phyloP scores from a whole-genome alignment of 2,113 vertebrate genomes.

The Micronycteris hirsuta region DNA sequence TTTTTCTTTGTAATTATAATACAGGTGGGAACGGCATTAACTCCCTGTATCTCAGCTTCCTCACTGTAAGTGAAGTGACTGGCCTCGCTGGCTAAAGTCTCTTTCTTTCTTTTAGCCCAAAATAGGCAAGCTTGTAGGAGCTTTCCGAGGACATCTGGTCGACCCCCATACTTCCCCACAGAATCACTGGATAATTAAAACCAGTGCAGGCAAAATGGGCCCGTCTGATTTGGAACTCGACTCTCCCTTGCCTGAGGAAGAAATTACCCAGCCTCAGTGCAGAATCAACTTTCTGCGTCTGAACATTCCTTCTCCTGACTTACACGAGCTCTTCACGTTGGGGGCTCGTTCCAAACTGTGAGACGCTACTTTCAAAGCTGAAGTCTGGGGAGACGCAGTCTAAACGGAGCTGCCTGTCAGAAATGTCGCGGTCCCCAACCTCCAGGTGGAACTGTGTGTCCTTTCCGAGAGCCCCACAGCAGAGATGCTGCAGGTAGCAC shows the following conservation, averaged over 20 bases:
- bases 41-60: not conserved
- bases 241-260: not conserved
- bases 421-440: fast-evolving
- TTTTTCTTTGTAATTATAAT: not conserved
- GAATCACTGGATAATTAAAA: conserved; percentile 16
- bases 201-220: conserved; percentile 3
- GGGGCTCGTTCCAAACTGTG: not conserved
- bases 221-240: not conserved
- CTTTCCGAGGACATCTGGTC: not conserved
- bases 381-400: not conserved
- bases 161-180: not conserved
- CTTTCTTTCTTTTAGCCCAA: not conserved
- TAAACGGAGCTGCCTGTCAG: not conserved
- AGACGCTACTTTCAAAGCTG: too few relatives aligned
- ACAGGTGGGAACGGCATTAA: not conserved
- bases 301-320: not conserved
- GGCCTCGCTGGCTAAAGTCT: too few relatives aligned
- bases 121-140: not conserved
- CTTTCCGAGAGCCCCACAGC: not conserved
- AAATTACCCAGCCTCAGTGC: not conserved
- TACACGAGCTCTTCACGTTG: not conserved
- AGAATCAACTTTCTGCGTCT: not conserved
- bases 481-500: fast-evolving
- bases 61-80: not conserved
- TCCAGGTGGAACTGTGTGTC: too few relatives aligned